A percentile compares a stretch with the other conserved stretches of the same genome.
phyloP scores from a whole-genome alignment of 2,113 vertebrate species.

The Ptilorrhoa leucosticta region DNA sequence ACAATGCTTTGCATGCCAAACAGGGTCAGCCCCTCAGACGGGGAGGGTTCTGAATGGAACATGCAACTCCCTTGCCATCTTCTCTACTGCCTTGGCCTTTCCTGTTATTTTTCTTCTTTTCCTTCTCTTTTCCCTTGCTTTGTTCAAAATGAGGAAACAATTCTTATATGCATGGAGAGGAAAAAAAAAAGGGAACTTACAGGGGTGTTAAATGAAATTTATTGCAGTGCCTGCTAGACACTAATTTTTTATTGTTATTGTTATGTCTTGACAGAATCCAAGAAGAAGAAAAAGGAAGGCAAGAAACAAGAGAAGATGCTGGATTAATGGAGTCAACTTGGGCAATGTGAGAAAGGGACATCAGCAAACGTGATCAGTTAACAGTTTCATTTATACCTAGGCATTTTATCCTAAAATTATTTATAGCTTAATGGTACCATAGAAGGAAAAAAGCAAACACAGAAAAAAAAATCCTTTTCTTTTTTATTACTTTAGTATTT shows the following conservation, averaged over 20 bases:
- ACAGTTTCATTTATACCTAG: slow-evolving; percentile 77
- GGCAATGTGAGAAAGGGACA: slow-evolving; percentile 41
- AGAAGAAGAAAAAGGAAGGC: slow-evolving; percentile 86
- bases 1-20: slow-evolving; percentile 40
- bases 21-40: background rate
- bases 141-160: background rate
- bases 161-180: background rate
- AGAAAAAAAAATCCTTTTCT: background rate
- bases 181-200: background rate
- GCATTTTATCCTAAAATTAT: slow-evolving; percentile 74
- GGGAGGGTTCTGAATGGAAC: background rate
- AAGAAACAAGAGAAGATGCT: slow-evolving; percentile 83
- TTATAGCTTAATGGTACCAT: slow-evolving; percentile 76
- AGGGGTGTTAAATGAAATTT: background rate
- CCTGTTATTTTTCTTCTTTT: background rate
- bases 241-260: background rate
- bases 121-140: background rate
- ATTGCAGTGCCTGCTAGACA: background rate
- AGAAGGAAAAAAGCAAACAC: slow-evolving; percentile 64
- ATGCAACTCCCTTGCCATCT: background rate
- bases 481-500: slow-evolving; percentile 67
- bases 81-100: background rate
- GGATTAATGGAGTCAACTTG: slow-evolving; percentile 65
- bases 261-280: slow-evolving; percentile 72
- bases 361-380: slow-evolving; percentile 66